These are phyloP conservation scores for Grallaria varia DNA, from an alignment of 2,113 vertebrate genomes.

Conservation along the genomic window DNA sequence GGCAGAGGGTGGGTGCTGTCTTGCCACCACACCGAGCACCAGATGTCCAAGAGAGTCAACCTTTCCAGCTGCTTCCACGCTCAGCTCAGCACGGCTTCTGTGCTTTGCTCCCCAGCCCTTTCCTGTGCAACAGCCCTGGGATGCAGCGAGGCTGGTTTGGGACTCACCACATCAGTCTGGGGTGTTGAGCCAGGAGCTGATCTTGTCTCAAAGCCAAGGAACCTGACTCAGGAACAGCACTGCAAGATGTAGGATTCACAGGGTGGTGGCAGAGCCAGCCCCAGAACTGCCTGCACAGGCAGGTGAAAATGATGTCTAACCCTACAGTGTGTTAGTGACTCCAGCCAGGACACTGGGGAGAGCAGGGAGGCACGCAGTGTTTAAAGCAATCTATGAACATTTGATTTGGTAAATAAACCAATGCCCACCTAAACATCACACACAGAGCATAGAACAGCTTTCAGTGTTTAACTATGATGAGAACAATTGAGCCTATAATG, in stretches of 20 bases:
- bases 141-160: neutral
- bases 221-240: neutral
- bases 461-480: neutral
- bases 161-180: neutral
- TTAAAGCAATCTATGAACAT: neutral
- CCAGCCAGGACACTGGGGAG: neutral
- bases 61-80: neutral
- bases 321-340: neutral
- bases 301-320: neutral
- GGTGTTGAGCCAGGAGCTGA: neutral
- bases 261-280: neutral
- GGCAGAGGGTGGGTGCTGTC: fast-evolving
- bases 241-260: neutral
- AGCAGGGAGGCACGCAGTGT: neutral
- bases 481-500: neutral
- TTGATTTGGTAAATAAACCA: neutral
- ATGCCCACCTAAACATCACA: neutral
- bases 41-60: neutral
- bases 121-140: neutral
- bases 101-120: fast-evolving
- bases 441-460: neutral
- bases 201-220: neutral
- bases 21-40: neutral
- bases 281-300: neutral
- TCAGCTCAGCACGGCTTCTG: neutral